phyloP scores from a whole-genome alignment of 2,797 vertebrate genomes.

The Hippocampus kuda region DNA sequence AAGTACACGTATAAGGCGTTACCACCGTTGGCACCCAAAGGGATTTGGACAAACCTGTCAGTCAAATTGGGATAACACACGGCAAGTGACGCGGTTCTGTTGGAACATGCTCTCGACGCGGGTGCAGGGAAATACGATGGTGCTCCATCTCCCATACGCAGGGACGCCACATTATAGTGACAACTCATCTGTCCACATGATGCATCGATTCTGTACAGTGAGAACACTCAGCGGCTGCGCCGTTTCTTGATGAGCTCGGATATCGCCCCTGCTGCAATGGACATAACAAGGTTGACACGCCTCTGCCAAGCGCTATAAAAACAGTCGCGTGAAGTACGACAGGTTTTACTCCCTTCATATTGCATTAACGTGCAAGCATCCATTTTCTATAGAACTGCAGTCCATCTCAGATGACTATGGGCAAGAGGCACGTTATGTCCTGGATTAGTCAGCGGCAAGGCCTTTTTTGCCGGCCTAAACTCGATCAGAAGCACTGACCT shows the following conservation, averaged over 20 bases:
- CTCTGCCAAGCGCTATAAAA: neutral
- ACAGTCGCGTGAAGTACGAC: neutral
- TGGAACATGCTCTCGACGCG: slow-evolving; percentile 14
- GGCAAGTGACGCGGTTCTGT: slow-evolving; percentile 30
- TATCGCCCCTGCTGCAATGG: neutral
- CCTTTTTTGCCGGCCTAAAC: no score
- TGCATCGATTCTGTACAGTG: slow-evolving; percentile 18
- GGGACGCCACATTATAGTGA: slow-evolving; percentile 6
- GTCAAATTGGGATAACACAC: slow-evolving; percentile 32
- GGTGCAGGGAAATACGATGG: slow-evolving; percentile 22
- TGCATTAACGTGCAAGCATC: neutral
- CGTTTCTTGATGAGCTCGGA: neutral
- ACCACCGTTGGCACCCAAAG: slow-evolving; percentile 25
- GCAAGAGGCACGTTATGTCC: neutral
- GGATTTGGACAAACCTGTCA: slow-evolving; percentile 32
- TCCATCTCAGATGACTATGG: neutral
- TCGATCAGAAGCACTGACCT: no score
- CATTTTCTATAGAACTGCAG: neutral
- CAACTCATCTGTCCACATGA: slow-evolving; percentile 15
- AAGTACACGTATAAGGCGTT: slow-evolving; percentile 10
- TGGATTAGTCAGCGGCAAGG: neutral
- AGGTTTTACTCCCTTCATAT: neutral
- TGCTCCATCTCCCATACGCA: slow-evolving; percentile 12
- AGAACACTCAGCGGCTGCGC: neutral
- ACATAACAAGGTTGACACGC: neutral